Conservation (phyloP, 2,888 invertebrate genomes). For the Pristionchus mayeri region DNA sequence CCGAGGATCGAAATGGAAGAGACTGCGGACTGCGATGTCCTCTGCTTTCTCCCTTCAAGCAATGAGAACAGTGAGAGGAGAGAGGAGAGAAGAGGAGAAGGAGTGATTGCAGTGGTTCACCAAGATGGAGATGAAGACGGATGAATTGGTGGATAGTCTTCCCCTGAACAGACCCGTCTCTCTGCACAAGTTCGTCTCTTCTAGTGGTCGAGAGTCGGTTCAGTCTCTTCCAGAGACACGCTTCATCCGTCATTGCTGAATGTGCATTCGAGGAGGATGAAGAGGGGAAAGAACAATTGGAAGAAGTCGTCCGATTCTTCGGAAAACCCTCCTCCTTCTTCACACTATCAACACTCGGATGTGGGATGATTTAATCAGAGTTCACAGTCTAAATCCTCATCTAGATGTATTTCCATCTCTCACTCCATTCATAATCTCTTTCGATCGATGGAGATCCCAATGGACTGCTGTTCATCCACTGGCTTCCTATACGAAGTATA, state of each 20-base stretch:
- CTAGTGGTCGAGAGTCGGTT: not conserved
- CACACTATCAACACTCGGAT: not conserved
- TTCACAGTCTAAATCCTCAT: not conserved
- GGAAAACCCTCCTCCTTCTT: not conserved
- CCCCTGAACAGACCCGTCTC: not conserved
- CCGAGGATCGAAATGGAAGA: slow-evolving; percentile 79
- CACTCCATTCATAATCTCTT: not conserved
- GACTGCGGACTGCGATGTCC: slow-evolving; percentile 77
- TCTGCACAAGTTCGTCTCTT: slow-evolving; percentile 17
- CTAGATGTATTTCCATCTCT: slow-evolving; percentile 4
- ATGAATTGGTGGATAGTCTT: not conserved
- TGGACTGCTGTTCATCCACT: slow-evolving; percentile 10
- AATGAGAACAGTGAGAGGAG: slow-evolving; percentile 10
- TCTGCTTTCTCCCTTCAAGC: slow-evolving; percentile 38
- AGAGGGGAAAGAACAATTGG: slow-evolving; percentile 20
- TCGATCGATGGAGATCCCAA: slow-evolving; percentile 42
- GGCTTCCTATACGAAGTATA: not conserved
- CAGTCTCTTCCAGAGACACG: slow-evolving; percentile 41
- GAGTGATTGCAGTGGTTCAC: slow-evolving; percentile 36
- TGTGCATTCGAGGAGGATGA: slow-evolving; percentile 13
- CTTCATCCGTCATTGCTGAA: slow-evolving; percentile 27
- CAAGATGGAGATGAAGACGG: slow-evolving; percentile 7
- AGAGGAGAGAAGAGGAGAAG: no score
- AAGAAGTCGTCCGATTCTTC: slow-evolving; percentile 4
- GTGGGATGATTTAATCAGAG: not conserved